Percentiles rank a stretch among this genome's conserved stretches.
phyloP scores from a whole-genome alignment of 2,113 vertebrate species.

The Colaptes auratus region DNA sequence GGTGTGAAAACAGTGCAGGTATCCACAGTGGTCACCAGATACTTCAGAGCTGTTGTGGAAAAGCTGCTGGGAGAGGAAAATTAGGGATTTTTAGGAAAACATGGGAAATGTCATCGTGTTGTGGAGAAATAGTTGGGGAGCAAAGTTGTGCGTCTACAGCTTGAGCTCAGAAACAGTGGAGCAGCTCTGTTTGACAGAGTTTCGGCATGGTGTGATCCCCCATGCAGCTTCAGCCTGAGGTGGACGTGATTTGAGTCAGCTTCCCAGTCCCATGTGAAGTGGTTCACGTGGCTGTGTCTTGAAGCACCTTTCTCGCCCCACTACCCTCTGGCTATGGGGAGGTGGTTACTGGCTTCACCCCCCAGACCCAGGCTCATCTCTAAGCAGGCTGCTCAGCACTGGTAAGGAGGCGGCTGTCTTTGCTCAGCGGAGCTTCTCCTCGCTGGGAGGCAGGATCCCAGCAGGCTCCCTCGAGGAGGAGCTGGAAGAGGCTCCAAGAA shows the following conservation, averaged over 20 bases:
- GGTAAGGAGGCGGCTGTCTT: background rate
- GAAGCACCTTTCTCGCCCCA: fast-evolving
- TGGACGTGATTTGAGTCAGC: background rate
- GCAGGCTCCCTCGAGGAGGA: conserved; percentile 17
- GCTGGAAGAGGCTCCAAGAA: conserved; percentile 47
- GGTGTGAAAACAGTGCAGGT: background rate
- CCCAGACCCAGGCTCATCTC: fast-evolving
- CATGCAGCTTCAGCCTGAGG: fast-evolving
- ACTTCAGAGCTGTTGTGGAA: background rate
- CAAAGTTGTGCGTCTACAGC: fast-evolving
- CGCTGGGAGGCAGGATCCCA: background rate
- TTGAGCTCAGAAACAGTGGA: fast-evolving
- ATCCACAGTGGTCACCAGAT: background rate
- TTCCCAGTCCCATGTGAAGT: fast-evolving
- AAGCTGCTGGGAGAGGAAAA: background rate
- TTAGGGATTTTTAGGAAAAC: background rate
- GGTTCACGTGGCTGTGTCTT: background rate
- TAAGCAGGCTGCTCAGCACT: fast-evolving
- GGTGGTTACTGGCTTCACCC: background rate
- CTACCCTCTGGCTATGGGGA: fast-evolving
- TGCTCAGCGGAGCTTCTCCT: background rate
- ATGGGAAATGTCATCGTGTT: background rate
- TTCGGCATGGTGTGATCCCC: fast-evolving
- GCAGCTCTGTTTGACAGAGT: background rate
- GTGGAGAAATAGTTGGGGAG: background rate